phyloP scores from a whole-genome alignment of 2,113 vertebrate species.

The Pituophis catenifer region DNA sequence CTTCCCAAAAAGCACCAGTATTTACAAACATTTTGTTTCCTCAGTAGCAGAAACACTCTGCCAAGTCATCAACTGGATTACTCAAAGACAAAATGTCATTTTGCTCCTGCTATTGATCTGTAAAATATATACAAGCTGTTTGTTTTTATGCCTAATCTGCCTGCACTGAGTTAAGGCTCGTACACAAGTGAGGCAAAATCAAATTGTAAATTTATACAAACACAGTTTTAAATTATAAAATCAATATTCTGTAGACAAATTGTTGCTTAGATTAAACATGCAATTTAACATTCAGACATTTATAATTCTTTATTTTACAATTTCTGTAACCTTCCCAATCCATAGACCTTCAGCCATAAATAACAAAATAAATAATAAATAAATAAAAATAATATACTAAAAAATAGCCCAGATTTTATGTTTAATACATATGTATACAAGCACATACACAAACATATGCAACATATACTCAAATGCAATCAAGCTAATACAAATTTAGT shows the following conservation, averaged over 20 bases:
- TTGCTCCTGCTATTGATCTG: slow-evolving; percentile 10
- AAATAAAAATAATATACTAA: not conserved
- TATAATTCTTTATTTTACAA: not conserved
- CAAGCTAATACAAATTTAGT: not conserved
- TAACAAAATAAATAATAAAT: not conserved
- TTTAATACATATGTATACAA: not conserved
- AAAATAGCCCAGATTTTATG: not conserved
- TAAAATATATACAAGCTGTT: slow-evolving; percentile 6
- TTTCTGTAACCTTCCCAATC: not conserved
- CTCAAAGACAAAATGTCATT: slow-evolving; percentile 9
- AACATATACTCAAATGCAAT: not conserved
- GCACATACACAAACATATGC: not conserved
- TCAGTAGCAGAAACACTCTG: slow-evolving; percentile 25
- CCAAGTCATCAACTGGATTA: slow-evolving; percentile 38
- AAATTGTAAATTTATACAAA: not conserved
- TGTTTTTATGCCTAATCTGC: slow-evolving; percentile 13
- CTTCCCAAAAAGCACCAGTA: not conserved
- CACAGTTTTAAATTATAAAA: slow-evolving; percentile 15
- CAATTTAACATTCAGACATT: not conserved
- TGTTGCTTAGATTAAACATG: not conserved
- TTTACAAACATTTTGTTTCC: slow-evolving; percentile 29
- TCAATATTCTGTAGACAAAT: too few species aligned
- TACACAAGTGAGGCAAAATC: not conserved
- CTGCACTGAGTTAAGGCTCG: not conserved
- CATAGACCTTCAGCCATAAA: not conserved